These are phyloP conservation scores for Agonum fuliginosum DNA, from an alignment of 2,888 invertebrate genomes.

Conservation along the genomic window DNA sequence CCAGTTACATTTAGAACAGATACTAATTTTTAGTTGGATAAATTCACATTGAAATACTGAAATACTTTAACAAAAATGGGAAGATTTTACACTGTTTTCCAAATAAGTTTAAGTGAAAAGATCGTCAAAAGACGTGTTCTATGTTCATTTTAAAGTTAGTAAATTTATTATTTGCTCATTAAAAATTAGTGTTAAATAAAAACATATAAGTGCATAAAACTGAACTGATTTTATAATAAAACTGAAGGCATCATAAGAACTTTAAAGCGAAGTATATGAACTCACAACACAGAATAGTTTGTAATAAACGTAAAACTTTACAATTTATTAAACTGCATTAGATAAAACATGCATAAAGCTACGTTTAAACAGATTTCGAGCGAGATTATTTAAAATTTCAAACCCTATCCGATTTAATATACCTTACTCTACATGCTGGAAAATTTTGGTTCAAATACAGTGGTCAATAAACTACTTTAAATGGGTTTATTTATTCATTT, in stretches of 20 bases:
- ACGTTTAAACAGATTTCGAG: constrained; percentile 27
- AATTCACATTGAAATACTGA: not conserved
- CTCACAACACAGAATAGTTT: constrained; percentile 43
- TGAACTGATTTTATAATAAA: constrained; percentile 37
- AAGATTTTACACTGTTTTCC: no score
- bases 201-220: constrained; percentile 15
- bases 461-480: not conserved
- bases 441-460: not conserved
- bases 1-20: constrained; percentile 3
- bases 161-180: constrained; percentile 17
- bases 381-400: constrained; percentile 44
- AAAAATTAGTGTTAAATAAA: constrained; percentile 32
- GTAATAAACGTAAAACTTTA: constrained; percentile 46
- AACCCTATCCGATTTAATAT: constrained; percentile 21
- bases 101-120: no score
- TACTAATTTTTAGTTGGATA: constrained; percentile 17
- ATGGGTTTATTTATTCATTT: not conserved
- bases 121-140: no score
- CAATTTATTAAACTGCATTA: constrained; percentile 45
- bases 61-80: no score
- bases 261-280: constrained; percentile 42
- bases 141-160: not conserved
- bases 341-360: constrained; percentile 44
- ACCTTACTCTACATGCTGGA: not conserved
- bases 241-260: constrained; percentile 35